Evolutionary conservation across 2,797 vertebrate species (phyloP).

Genomic region (Myripristis murdjan): DNA sequence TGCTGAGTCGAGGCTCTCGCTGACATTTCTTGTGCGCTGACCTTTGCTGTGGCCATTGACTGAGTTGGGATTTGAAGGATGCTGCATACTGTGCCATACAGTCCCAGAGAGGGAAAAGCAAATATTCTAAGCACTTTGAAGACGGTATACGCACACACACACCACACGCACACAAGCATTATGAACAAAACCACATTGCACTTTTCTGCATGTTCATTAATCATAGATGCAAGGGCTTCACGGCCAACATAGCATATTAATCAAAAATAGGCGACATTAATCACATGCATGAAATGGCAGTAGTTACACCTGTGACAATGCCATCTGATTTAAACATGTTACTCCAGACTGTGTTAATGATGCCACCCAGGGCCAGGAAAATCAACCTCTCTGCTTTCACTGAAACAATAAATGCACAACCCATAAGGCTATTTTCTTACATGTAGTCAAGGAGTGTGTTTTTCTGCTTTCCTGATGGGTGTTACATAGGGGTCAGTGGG

Average conservation of each 20-base stretch:
- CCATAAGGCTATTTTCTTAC: constrained; percentile 74
- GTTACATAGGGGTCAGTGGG: constrained; percentile 66
- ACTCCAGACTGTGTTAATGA: constrained; percentile 81
- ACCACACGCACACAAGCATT: background rate
- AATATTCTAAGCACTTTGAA: background rate
- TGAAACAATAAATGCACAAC: constrained; percentile 79
- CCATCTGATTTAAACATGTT: constrained; percentile 80
- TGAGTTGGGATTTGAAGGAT: constrained; percentile 52
- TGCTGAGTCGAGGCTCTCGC: constrained; percentile 9
- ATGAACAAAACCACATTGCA: constrained; percentile 37
- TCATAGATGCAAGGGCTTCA: constrained; percentile 70
- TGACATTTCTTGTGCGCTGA: constrained; percentile 47
- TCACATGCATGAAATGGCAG: constrained; percentile 79
- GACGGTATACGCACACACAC: background rate
- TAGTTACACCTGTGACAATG: constrained; percentile 79
- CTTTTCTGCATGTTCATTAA: constrained; percentile 74
- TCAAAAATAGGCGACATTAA: constrained; percentile 78
- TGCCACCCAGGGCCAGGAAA: constrained; percentile 77
- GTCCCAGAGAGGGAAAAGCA: constrained; percentile 1
- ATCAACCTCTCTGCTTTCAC: constrained; percentile 65
- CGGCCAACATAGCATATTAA: constrained; percentile 75
- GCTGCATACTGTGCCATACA: constrained; percentile 28
- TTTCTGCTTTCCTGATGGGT: constrained; percentile 42
- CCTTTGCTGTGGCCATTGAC: constrained; percentile 50
- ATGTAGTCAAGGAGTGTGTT: constrained; percentile 47